Evolutionary conservation across 2,113 vertebrate species (phyloP).

Genomic region (Campylomormyrus numenius): DNA sequence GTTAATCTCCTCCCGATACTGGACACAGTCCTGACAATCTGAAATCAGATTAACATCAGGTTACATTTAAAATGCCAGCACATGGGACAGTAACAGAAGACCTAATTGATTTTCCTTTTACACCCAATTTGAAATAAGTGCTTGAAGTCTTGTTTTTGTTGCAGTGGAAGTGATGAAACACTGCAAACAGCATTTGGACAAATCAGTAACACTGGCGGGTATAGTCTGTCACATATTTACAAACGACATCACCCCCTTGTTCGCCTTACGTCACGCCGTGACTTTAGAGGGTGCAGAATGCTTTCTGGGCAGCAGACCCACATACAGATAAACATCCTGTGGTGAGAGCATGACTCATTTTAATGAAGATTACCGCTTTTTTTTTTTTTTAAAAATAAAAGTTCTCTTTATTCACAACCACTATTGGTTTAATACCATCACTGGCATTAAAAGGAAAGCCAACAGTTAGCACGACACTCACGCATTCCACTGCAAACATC

Average conservation of each 20-base stretch:
- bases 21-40: constrained; percentile 8
- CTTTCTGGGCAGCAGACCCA: background rate
- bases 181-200: background rate
- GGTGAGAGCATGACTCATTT: background rate
- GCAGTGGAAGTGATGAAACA: background rate
- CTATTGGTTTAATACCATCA: background rate
- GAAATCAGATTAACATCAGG: background rate
- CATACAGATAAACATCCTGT: background rate
- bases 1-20: background rate
- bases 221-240: background rate
- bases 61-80: background rate
- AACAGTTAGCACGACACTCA: background rate
- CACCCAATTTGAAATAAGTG: background rate
- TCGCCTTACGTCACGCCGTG: background rate
- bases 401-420: background rate
- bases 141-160: background rate
- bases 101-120: background rate
- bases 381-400: no score
- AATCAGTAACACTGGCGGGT: background rate
- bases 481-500: background rate
- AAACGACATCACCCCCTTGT: background rate
- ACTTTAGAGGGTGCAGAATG: background rate
- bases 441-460: background rate
- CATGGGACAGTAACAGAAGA: background rate
- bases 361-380: background rate